phyloP scores from a whole-genome alignment of 2,797 vertebrate genomes.

The Ciconia nigra region DNA sequence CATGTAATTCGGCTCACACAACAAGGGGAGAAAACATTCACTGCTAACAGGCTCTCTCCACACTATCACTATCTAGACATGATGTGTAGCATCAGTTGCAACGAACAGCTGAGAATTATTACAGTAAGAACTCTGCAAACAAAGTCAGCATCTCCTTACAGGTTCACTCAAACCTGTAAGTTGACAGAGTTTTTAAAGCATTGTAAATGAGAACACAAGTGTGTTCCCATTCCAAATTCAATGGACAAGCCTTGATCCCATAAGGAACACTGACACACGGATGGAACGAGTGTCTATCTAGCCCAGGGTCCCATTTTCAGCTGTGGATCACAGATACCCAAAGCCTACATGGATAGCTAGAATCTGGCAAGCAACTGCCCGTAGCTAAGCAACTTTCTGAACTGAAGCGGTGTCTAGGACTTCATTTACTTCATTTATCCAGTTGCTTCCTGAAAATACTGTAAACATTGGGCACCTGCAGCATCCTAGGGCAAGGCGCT shows the following conservation, averaged over 20 bases:
- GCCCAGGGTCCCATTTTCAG: not conserved
- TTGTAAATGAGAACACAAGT: not conserved
- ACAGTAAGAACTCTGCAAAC: not conserved
- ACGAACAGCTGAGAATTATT: not conserved
- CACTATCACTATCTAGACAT: too few relatives aligned
- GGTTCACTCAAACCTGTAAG: not conserved
- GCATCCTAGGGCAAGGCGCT: not conserved
- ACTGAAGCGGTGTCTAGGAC: not conserved
- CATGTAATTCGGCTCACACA: not conserved
- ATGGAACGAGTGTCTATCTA: not conserved
- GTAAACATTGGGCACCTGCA: not conserved
- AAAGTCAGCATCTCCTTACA: not conserved
- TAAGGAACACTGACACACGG: not conserved
- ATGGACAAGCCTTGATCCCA: not conserved
- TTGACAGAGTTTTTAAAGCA: not conserved
- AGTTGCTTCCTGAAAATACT: not conserved
- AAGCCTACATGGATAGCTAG: not conserved
- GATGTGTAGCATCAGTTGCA: not conserved
- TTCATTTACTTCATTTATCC: fast-evolving
- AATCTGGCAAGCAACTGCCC: not conserved
- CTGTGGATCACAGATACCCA: not conserved
- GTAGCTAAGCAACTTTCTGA: not conserved
- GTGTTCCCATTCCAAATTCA: not conserved
- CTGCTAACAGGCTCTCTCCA: not conserved
- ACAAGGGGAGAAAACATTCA: not conserved